Percentiles rank a stretch among this genome's conserved stretches.
Evolutionary conservation across 2,113 vertebrate genomes (phyloP).

Genomic region (Platysternon megacephalum): DNA sequence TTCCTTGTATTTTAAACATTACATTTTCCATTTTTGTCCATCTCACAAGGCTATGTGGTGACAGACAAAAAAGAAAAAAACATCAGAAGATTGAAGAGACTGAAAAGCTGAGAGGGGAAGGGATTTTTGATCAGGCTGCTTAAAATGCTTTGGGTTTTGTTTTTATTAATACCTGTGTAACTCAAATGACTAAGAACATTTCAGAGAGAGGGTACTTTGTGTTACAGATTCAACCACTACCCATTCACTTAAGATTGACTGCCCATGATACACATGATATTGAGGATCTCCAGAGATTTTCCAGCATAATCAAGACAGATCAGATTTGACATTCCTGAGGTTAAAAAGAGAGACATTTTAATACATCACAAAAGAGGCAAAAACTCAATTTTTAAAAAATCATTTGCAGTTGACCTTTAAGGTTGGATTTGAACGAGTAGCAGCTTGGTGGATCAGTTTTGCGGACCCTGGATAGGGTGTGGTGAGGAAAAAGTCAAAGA

Average conservation of each 20-base stretch:
- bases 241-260: conserved; percentile 23
- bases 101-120: neutral
- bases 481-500: neutral
- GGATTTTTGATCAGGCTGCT: neutral
- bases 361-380: conserved; percentile 19
- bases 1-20: conserved; percentile 20
- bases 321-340: conserved; percentile 39
- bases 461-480: too few relatives aligned
- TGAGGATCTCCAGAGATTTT: conserved; percentile 31
- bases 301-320: conserved; percentile 50
- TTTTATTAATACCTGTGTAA: conserved; percentile 7
- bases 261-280: conserved; percentile 34
- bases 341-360: neutral
- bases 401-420: conserved; percentile 12
- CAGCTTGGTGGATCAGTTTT: neutral
- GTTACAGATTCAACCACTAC: conserved; percentile 31
- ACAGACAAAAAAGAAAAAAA: conserved; percentile 8
- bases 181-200: neutral
- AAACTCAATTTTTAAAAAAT: conserved; percentile 52
- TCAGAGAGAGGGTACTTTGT: conserved; percentile 34
- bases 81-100: neutral
- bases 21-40: conserved; percentile 12
- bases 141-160: neutral
- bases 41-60: neutral
- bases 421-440: neutral